Evolutionary conservation across 2,113 vertebrate species (phyloP).

Genomic region (Neogale vison): DNA sequence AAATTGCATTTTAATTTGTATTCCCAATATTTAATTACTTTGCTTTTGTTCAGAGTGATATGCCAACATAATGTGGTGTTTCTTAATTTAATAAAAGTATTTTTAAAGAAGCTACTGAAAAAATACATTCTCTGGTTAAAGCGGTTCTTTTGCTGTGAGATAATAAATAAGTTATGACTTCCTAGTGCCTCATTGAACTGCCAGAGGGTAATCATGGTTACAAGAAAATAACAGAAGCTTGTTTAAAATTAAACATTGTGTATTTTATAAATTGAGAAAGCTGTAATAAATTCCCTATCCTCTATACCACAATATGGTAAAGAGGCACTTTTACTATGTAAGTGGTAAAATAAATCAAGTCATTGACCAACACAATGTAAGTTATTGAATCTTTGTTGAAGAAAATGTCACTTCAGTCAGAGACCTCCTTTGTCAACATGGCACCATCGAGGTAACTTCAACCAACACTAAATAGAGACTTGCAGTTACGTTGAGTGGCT

Average conservation of each 20-base stretch:
- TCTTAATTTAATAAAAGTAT: not conserved
- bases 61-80: not conserved
- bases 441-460: not conserved
- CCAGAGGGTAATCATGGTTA: not conserved
- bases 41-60: not conserved
- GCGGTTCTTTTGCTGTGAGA: not conserved
- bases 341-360: conserved; percentile 57
- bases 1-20: not conserved
- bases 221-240: not conserved
- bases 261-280: conserved; percentile 46
- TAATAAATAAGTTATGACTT: not conserved
- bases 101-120: not conserved
- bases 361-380: conserved; percentile 10
- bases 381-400: conserved; percentile 53
- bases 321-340: conserved; percentile 39
- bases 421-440: conserved; percentile 49
- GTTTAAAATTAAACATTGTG: conserved; percentile 43
- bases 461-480: not conserved
- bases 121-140: not conserved
- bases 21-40: not conserved
- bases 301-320: not conserved
- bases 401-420: conserved; percentile 52
- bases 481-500: not conserved
- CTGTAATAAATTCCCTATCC: not conserved
- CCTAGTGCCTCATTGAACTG: not conserved